Percentiles rank a stretch among this genome's conserved stretches.
Evolutionary conservation across 2,797 vertebrate genomes (phyloP).

Genomic region (Chelon labrosus): DNA sequence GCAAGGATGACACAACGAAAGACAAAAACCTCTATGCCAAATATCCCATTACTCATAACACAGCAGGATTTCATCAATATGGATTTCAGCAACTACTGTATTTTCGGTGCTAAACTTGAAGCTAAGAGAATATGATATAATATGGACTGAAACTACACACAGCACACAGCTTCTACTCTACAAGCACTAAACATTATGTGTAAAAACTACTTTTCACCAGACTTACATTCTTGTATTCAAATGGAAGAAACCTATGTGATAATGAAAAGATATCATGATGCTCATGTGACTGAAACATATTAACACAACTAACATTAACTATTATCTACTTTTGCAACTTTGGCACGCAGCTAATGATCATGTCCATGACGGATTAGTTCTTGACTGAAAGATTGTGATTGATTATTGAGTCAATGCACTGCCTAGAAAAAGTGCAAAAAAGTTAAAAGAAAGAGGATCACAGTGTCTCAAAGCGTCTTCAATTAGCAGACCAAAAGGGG

Average conservation of each 20-base stretch:
- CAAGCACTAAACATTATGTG: conserved; percentile 5
- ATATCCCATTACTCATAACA: conserved; percentile 27
- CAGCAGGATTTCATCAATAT: conserved; percentile 34
- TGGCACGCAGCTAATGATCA: not conserved
- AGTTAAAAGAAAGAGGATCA: not conserved
- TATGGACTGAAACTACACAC: conserved; percentile 18
- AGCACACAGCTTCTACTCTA: conserved; percentile 35
- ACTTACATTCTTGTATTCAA: conserved; percentile 70
- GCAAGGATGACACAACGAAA: conserved; percentile 21
- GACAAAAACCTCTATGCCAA: conserved; percentile 3
- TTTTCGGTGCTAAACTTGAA: conserved; percentile 20
- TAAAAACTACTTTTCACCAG: conserved; percentile 30
- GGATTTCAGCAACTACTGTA: conserved; percentile 26
- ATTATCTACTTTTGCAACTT: not conserved
- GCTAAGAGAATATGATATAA: conserved; percentile 8
- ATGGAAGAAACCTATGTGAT: conserved; percentile 53
- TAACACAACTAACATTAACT: conserved; percentile 8
- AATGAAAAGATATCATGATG: conserved; percentile 47
- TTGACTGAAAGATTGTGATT: not conserved
- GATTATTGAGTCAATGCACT: not conserved
- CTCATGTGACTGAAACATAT: conserved; percentile 13
- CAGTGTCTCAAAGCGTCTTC: not conserved
- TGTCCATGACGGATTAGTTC: not conserved
- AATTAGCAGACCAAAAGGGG: not conserved
- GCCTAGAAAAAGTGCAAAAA: not conserved